Evolutionary conservation across 2,888 invertebrate species (phyloP), one percentile per base, ranked within the genome.

Genomic region (Drosophila affinis): DNA sequence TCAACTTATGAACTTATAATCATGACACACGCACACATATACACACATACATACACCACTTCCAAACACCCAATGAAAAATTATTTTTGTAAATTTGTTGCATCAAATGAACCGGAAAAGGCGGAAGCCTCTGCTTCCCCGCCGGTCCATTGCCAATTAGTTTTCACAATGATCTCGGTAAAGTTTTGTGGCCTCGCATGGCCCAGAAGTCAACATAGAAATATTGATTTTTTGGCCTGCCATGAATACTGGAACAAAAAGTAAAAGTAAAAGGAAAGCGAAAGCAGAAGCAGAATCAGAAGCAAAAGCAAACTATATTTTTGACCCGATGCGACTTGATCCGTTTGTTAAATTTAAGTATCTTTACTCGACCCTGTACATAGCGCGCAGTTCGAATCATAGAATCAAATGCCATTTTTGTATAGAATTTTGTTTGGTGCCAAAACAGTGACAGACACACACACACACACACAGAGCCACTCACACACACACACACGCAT

Each of bases 161-260:
- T 90, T 90, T 90, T 90, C 90, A 90, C 89, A 85, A 90, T 91
- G 91, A 90, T 90, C 90, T 90, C 91, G 90, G 90, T 90, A 89
- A 85, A 90, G 88, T 88, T 89, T 90, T 90, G 86, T 84, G 85
- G 81, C 79, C 81, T 74, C 60, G 77, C 81, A 39, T 6, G 39
- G 79, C 75, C 83, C 77, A 76, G 46, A 76, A 84, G 58, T 81
- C 81, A 70, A 48, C 54, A 27, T 45, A 44, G 17, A 68, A n/a
- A n/a, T 6, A 14, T 39, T 53, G 78, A 79, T 61, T 85, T 85
- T 78, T 70, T 80, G 77, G 83, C 73, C 60, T 80, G 83, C 83
- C 83, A 80, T 83, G 75, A 84, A 80, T 54, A 73, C 87, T 83
- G 77, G 78, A 80, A 72, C 72, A 79, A 75, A 72, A 62, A 75